phyloP scores from a whole-genome alignment of 2,888 invertebrate genomes.

The Petrolisthes manimaculis region DNA sequence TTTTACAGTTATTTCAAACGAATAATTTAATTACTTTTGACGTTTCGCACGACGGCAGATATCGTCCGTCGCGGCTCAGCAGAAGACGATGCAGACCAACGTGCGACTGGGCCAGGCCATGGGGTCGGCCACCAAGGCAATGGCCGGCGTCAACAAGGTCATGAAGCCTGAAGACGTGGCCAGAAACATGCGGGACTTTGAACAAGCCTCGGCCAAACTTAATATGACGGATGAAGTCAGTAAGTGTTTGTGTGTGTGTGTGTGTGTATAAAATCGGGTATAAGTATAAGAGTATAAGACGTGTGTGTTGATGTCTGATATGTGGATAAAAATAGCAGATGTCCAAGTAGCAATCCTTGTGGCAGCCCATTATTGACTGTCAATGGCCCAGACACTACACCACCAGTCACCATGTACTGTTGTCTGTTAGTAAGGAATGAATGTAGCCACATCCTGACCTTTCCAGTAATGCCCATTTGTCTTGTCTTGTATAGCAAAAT shows the following conservation, averaged over 20 bases:
- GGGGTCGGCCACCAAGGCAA: conserved; percentile 89
- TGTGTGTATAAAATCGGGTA: conserved; percentile 9
- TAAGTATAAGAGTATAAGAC: conserved; percentile 8
- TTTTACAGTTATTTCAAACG: background rate
- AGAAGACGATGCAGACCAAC: conserved; percentile 91
- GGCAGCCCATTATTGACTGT: background rate
- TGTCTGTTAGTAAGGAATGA: background rate
- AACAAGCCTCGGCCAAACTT: conserved; percentile 87
- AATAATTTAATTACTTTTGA: too few relatives aligned
- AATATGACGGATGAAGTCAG: conserved; percentile 97
- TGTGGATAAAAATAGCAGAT: background rate
- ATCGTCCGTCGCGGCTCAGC: conserved; percentile 82
- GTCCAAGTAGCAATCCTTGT: background rate
- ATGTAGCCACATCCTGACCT: conserved; percentile 9
- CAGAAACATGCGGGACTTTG: conserved; percentile 86
- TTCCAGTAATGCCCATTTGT: background rate
- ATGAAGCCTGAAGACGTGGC: conserved; percentile 88
- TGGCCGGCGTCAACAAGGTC: conserved; percentile 88
- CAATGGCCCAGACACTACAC: background rate
- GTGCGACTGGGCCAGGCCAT: conserved; percentile 88
- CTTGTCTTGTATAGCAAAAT: too few relatives aligned
- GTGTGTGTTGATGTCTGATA: conserved; percentile 15
- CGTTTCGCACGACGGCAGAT: conserved; percentile 70
- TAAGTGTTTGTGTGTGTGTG: conserved; percentile 71
- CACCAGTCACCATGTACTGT: background rate